phyloP scores from a whole-genome alignment of 2,113 vertebrate genomes.

The Ochotona princeps region DNA sequence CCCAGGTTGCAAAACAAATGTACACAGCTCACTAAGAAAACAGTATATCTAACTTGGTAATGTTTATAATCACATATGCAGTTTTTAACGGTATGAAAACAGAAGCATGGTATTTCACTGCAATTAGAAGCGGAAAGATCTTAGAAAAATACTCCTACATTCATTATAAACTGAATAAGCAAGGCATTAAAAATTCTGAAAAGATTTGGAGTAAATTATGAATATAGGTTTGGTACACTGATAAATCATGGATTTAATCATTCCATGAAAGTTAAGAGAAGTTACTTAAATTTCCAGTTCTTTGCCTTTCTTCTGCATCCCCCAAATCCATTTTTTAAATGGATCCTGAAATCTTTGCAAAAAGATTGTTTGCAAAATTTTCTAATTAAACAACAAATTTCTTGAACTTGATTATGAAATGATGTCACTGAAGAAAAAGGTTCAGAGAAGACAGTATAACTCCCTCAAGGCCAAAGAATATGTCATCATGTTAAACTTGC shows the following conservation, averaged over 20 bases:
- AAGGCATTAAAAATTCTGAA: constrained; percentile 31
- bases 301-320: background rate
- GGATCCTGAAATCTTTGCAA: constrained; percentile 33
- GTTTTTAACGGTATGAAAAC: constrained; percentile 4
- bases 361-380: background rate
- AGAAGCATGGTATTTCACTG: constrained; percentile 18
- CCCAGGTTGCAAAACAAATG: constrained; percentile 39
- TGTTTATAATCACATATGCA: background rate
- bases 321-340: constrained; percentile 43
- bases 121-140: background rate
- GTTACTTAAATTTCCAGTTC: constrained; percentile 8
- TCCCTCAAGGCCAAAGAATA: constrained; percentile 20
- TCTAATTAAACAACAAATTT: constrained; percentile 38
- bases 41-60: background rate
- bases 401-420: constrained; percentile 39
- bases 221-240: background rate
- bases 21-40: background rate
- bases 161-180: background rate
- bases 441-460: constrained; percentile 53
- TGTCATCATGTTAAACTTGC: background rate
- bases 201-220: background rate
- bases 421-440: constrained; percentile 16
- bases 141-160: background rate
- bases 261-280: background rate
- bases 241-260: background rate